Percentiles rank a stretch among this genome's conserved stretches.
These are phyloP conservation scores for Stenotaenia linearis DNA, from an alignment of 2,888 invertebrate genomes.

Conservation along the genomic window DNA sequence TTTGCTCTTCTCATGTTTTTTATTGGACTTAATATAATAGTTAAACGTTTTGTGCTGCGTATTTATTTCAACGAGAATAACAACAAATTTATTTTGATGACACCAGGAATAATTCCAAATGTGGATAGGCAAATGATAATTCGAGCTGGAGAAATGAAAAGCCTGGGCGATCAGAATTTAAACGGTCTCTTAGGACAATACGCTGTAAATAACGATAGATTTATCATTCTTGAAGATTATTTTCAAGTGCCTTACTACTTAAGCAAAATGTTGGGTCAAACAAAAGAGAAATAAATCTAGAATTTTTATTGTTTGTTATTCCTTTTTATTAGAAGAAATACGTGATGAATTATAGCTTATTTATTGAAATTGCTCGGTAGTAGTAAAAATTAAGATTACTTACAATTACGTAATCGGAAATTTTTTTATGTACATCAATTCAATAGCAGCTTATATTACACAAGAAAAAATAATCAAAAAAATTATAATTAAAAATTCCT, in stretches of 20 bases:
- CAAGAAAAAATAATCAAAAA: neutral
- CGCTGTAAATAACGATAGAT: neutral
- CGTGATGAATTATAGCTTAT: neutral
- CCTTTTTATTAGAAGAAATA: neutral
- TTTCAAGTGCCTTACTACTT: neutral
- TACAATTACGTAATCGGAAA: neutral
- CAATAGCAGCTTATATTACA: neutral
- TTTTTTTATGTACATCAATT: neutral
- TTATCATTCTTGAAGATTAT: neutral
- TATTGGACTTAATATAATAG: neutral
- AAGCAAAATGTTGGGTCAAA: conserved; percentile 21
- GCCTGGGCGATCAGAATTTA: neutral
- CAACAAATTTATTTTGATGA: neutral
- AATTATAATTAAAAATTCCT: neutral
- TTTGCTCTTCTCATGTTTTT: neutral
- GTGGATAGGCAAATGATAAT: neutral
- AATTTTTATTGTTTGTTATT: neutral
- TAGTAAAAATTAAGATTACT: neutral
- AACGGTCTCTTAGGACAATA: neutral
- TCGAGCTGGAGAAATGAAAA: neutral
- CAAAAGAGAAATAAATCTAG: neutral
- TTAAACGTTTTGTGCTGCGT: neutral
- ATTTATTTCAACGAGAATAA: conserved; percentile 27
- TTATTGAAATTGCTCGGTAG: neutral
- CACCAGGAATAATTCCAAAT: neutral